Evolutionary conservation across 23 tunicate species (phyloP).

Genomic region (Trididemnum miniatum): DNA sequence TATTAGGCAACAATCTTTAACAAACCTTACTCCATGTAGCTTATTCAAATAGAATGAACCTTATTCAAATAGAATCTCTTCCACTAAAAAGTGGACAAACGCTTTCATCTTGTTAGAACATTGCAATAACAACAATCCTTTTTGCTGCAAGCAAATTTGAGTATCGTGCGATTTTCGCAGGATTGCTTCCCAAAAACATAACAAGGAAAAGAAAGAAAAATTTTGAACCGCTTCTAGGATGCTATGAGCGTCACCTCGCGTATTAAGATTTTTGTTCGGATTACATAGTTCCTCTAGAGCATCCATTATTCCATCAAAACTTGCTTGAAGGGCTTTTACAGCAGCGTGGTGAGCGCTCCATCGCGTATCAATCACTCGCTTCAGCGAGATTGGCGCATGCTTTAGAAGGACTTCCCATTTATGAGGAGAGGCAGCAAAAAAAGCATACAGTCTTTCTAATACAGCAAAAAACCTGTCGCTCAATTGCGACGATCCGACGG

Average conservation of each 20-base stretch:
- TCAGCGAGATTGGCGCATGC: slow-evolving; percentile 63
- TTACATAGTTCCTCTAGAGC: slow-evolving; percentile 57
- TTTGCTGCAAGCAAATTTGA: slow-evolving; percentile 59
- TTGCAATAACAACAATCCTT: slow-evolving; percentile 59
- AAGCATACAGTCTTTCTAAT: slow-evolving; percentile 50
- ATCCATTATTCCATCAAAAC: slow-evolving; percentile 56
- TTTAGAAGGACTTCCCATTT: slow-evolving; percentile 60
- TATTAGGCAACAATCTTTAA: too few species aligned
- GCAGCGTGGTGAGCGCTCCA: slow-evolving; percentile 60
- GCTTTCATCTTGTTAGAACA: slow-evolving; percentile 61
- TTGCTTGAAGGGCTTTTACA: slow-evolving; percentile 58
- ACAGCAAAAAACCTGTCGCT: slow-evolving; percentile 61
- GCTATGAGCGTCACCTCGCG: slow-evolving; percentile 57
- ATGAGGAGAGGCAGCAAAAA: slow-evolving; percentile 58
- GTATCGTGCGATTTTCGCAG: slow-evolving; percentile 57
- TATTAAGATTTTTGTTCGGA: slow-evolving; percentile 49
- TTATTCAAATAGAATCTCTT: too few species aligned
- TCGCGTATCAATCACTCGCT: slow-evolving; percentile 66
- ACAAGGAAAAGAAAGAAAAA: slow-evolving; percentile 56
- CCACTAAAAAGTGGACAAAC: slow-evolving; percentile 57
- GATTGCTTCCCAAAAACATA: slow-evolving; percentile 61
- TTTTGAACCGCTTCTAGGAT: slow-evolving; percentile 57
- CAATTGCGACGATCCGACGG: slow-evolving; percentile 52
- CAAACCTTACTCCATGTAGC: too few species aligned
- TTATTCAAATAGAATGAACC: too few species aligned